phyloP scores from a whole-genome alignment of 2,888 invertebrate genomes.

The Drosophila acutilabella region DNA sequence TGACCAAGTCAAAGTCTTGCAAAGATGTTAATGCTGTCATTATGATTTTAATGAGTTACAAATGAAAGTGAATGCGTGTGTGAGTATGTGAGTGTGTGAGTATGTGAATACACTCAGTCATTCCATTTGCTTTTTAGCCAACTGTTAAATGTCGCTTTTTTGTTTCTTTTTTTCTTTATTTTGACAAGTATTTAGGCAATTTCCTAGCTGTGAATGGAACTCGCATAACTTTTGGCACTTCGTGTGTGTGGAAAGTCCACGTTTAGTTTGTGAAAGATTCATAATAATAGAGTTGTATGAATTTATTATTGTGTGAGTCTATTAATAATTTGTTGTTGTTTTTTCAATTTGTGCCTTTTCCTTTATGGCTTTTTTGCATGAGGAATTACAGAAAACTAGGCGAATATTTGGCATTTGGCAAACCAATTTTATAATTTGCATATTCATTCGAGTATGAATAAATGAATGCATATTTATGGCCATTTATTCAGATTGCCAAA shows the following conservation, averaged over 20 bases:
- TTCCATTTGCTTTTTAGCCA: slow-evolving; percentile 22
- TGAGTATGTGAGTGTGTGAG: background rate
- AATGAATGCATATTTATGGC: slow-evolving; percentile 31
- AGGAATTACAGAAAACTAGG: slow-evolving; percentile 22
- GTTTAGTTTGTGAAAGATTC: slow-evolving; percentile 8
- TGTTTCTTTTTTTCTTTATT: slow-evolving; percentile 1
- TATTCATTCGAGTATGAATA: slow-evolving; percentile 30
- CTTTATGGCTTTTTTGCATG: slow-evolving; percentile 18
- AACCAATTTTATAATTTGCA: slow-evolving; percentile 47
- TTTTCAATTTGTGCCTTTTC: background rate
- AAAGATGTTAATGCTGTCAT: slow-evolving; percentile 56
- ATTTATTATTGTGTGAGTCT: slow-evolving; percentile 16
- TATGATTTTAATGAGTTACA: slow-evolving; percentile 74
- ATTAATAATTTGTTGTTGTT: slow-evolving; percentile 39
- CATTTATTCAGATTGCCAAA: slow-evolving; percentile 37
- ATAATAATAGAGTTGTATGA: slow-evolving; percentile 17
- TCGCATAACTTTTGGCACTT: slow-evolving; percentile 19
- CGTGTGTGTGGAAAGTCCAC: slow-evolving; percentile 14
- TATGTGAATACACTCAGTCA: slow-evolving; percentile 17
- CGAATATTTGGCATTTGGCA: slow-evolving; percentile 18
- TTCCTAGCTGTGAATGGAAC: slow-evolving; percentile 28
- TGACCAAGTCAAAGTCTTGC: slow-evolving; percentile 40
- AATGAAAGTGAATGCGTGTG: slow-evolving; percentile 64
- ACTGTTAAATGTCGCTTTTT: slow-evolving; percentile 12
- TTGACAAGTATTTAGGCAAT: slow-evolving; percentile 19